Evolutionary conservation across 2,113 vertebrate species (phyloP).

Genomic region (Corythaixoides concolor): DNA sequence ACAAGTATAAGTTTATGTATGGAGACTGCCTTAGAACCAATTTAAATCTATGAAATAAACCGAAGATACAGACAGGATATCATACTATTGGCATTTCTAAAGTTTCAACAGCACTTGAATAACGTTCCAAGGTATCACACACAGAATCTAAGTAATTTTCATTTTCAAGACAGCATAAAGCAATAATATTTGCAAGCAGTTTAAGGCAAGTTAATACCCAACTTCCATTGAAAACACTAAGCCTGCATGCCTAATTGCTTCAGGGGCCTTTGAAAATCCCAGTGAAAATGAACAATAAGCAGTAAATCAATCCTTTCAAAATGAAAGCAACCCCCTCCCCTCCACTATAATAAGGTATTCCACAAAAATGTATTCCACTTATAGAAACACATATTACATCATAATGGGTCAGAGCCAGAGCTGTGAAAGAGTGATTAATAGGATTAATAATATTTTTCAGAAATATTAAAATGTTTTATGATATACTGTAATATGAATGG

Average conservation of each 20-base stretch:
- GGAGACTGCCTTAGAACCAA: not conserved
- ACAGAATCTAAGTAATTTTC: not conserved
- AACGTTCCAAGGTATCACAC: not conserved
- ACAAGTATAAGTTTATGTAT: not conserved
- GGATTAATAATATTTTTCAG: not conserved
- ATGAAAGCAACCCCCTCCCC: not conserved
- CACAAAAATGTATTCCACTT: not conserved
- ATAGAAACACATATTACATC: not conserved
- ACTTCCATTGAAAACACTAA: not conserved
- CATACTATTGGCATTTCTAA: not conserved
- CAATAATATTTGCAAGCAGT: not conserved
- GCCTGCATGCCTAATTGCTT: not conserved
- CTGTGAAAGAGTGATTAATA: not conserved
- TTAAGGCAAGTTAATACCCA: conserved; percentile 8
- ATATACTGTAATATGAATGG: not conserved
- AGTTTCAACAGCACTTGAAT: not conserved
- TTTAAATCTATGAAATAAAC: not conserved
- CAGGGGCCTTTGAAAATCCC: conserved; percentile 10
- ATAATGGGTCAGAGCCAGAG: not conserved
- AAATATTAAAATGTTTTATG: not conserved
- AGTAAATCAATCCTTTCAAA: conserved; percentile 1
- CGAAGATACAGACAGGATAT: not conserved
- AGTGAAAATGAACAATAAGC: not conserved
- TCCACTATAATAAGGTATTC: not conserved
- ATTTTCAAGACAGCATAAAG: not conserved